Conservation (phyloP, 2,113 vertebrate genomes). For the Calidris pugnax region DNA sequence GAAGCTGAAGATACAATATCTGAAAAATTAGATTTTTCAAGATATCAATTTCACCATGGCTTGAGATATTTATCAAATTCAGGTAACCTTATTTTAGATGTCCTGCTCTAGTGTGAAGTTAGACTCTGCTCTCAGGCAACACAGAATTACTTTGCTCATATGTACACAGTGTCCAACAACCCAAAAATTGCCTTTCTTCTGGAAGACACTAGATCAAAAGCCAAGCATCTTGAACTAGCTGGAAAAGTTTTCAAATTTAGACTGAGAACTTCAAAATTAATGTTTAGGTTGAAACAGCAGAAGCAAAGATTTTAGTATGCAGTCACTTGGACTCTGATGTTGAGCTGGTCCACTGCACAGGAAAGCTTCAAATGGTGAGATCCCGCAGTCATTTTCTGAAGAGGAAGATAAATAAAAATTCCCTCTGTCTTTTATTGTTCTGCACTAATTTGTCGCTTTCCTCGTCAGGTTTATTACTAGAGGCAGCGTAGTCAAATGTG, state of each 20-base stretch:
- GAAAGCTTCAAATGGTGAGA: background rate
- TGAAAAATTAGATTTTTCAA: background rate
- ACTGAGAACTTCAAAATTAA: background rate
- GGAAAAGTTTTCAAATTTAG: background rate
- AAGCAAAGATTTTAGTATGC: background rate
- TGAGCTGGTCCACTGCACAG: background rate
- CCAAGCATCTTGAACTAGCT: background rate
- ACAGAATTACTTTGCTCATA: background rate
- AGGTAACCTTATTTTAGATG: background rate
- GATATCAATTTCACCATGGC: background rate
- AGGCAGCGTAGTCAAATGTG: background rate
- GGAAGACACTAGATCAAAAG: background rate
- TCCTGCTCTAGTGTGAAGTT: background rate
- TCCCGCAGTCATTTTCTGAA: background rate
- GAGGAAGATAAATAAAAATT: background rate
- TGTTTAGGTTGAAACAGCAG: background rate
- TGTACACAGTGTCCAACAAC: background rate
- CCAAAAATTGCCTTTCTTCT: background rate
- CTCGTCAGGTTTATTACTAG: background rate
- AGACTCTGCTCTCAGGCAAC: background rate
- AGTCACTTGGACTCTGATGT: background rate
- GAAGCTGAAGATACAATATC: background rate
- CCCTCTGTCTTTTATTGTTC: background rate
- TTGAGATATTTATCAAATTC: background rate
- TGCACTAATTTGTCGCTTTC: background rate